phyloP scores from a whole-genome alignment of 2,113 vertebrate genomes.

The Ptychochromis oligacanthus region DNA sequence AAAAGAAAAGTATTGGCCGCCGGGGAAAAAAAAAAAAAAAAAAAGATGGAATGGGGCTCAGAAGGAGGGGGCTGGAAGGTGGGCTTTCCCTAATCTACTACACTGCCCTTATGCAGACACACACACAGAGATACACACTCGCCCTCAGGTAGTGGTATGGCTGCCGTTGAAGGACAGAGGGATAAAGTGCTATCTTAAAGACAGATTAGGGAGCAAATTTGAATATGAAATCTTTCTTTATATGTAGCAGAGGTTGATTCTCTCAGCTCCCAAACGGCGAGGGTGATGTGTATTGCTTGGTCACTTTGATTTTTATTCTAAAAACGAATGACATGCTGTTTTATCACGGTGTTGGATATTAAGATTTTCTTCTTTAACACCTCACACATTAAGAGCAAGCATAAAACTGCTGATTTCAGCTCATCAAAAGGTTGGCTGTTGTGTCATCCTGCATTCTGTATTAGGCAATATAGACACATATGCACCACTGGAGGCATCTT shows the following conservation, averaged over 20 bases:
- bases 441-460: neutral
- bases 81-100: slow-evolving; percentile 29
- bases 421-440: neutral
- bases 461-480: slow-evolving; percentile 6
- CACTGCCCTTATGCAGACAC: neutral
- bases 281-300: neutral
- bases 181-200: slow-evolving; percentile 16
- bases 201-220: slow-evolving; percentile 20
- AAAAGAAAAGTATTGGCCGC: slow-evolving; percentile 21
- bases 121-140: neutral
- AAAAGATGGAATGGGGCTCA: slow-evolving; percentile 20
- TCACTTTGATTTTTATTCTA: neutral
- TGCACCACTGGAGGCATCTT: neutral
- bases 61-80: slow-evolving; percentile 13
- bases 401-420: neutral
- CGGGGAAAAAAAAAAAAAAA: neutral
- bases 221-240: slow-evolving; percentile 23
- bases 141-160: slow-evolving; percentile 22
- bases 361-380: neutral
- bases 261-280: neutral
- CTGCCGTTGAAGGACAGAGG: neutral
- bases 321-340: neutral
- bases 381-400: neutral
- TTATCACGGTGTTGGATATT: neutral
- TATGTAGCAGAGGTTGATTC: neutral